Conservation (phyloP, 2,888 invertebrate genomes). For the Drosophila melanocephala region DNA sequence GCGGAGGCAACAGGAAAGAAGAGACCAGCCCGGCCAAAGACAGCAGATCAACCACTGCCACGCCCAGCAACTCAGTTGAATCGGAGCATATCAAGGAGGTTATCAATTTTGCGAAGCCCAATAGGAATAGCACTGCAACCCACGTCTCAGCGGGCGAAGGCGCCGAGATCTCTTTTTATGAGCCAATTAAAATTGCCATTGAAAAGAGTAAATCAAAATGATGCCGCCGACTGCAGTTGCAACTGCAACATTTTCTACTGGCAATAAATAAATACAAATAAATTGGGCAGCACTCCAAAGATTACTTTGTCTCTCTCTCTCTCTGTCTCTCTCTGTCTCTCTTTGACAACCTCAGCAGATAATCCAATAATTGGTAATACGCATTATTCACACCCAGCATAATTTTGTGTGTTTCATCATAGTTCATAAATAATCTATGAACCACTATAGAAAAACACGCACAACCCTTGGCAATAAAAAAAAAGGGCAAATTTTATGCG, state of each 20-base stretch:
- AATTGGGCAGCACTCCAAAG: constrained; percentile 18
- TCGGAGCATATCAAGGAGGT: not conserved
- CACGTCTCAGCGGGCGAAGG: not conserved
- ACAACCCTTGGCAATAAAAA: constrained; percentile 29
- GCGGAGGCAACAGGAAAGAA: not conserved
- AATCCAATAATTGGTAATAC: constrained; percentile 62
- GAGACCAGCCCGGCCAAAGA: not conserved
- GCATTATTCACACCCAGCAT: constrained; percentile 59
- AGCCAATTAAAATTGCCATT: constrained; percentile 1
- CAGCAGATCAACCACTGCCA: not conserved
- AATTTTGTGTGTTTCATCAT: constrained; percentile 3
- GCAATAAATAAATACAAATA: constrained; percentile 1
- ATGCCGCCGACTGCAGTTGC: not conserved
- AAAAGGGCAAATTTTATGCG: constrained; percentile 24
- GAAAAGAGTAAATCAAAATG: not conserved
- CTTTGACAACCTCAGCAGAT: constrained; percentile 14
- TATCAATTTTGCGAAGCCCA: not conserved
- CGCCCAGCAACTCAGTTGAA: not conserved
- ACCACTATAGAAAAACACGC: not conserved
- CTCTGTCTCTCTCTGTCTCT: not conserved
- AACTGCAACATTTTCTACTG: not conserved
- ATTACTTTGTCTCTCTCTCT: not conserved
- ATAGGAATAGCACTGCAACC: not conserved
- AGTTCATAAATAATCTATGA: constrained; percentile 61
- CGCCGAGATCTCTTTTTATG: not conserved